These are phyloP conservation scores for Platichthys stellatus DNA, from an alignment of 2,113 vertebrate genomes.

Conservation along the genomic window DNA sequence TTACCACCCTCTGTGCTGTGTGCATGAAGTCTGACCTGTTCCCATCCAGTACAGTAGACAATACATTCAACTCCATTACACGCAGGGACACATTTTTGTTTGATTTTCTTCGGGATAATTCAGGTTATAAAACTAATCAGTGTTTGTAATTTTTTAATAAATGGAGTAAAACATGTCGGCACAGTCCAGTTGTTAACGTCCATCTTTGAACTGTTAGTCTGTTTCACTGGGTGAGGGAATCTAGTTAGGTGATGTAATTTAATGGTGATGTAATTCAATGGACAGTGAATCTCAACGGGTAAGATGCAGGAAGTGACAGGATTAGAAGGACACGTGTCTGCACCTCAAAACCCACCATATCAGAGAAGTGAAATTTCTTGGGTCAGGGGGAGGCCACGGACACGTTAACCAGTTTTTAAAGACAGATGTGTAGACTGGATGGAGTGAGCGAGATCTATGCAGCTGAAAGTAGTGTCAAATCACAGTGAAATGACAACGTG, in stretches of 20 bases:
- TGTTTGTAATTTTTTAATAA: neutral
- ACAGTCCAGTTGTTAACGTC: neutral
- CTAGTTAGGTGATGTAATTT: neutral
- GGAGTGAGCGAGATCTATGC: no score
- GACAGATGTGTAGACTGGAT: no score
- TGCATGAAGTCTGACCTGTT: neutral
- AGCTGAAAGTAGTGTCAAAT: no score
- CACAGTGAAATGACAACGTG: no score
- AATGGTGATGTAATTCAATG: neutral
- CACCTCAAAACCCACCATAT: no score
- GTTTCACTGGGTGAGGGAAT: neutral
- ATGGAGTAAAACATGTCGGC: neutral
- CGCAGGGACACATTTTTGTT: no score
- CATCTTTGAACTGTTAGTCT: neutral
- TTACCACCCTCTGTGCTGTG: neutral
- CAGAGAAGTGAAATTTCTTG: no score
- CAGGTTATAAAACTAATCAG: no score
- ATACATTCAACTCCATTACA: neutral
- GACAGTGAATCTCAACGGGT: neutral
- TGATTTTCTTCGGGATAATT: no score
- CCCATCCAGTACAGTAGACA: neutral
- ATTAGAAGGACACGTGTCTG: conserved; percentile 18
- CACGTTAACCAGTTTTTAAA: no score
- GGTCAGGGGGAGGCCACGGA: no score
- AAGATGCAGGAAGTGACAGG: conserved; percentile 40